A percentile compares a stretch with the other conserved stretches of the same genome.
Conservation (phyloP, 2,797 vertebrate species). For the Sciurus carolinensis region DNA sequence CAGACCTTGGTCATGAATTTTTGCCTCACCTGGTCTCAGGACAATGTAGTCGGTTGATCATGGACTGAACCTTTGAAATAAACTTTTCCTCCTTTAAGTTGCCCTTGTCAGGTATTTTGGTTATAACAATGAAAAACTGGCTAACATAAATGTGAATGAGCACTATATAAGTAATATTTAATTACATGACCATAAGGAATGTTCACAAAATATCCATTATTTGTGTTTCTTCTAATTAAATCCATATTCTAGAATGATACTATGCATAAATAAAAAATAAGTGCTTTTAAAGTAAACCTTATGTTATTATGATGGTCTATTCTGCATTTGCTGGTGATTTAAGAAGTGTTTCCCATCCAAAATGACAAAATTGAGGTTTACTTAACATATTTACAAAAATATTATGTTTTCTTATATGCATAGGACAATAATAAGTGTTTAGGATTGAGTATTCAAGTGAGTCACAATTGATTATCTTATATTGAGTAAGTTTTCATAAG, state of each 20-base stretch:
- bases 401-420: not conserved
- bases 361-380: not conserved
- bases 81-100: no score
- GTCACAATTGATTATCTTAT: not conserved
- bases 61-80: no score
- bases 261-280: not conserved
- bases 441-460: not conserved
- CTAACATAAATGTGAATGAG: not conserved
- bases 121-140: no score
- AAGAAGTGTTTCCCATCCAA: not conserved
- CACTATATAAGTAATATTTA: not conserved
- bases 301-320: not conserved
- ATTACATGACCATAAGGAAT: not conserved
- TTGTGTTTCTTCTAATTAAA: constrained; percentile 29
- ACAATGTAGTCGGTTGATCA: no score
- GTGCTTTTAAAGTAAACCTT: not conserved
- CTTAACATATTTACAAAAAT: not conserved
- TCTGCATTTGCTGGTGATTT: not conserved
- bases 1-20: no score
- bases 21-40: no score
- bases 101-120: no score
- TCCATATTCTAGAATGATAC: not conserved
- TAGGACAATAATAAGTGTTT: not conserved
- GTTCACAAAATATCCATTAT: not conserved
- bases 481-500: not conserved